Evolutionary conservation across 2,113 vertebrate genomes (phyloP), one percentile per base, ranked within the genome.

Genomic region (Dromas ardeola): DNA sequence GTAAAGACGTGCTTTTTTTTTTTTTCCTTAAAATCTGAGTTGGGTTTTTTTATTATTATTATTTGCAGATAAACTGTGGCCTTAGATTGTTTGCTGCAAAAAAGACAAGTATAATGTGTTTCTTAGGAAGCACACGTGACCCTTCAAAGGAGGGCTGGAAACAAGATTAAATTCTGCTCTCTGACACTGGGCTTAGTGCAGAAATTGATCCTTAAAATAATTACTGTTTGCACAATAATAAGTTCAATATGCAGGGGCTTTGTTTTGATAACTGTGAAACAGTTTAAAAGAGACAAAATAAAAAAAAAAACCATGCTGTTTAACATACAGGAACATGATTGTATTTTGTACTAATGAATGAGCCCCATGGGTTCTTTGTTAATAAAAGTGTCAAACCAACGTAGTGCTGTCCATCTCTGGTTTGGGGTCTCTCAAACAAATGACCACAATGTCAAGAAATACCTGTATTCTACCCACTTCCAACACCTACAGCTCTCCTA

Each of bases 351-450:
- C 94, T 97, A 95, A 97, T 95, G 71, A 97, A 88, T 98, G 98
- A 98, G 97, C 98, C 98, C 98, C 63, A 95, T 98, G 98, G 98
- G 98, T 97, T 98, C 98, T 95, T 98, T 98, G 95, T 97, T 98
- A 98, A 98, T 98, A 98, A 98, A 98, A 97, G 67, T 73, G 82
- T 80, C 86, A 96, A 97, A 95, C 61, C 42, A 82, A 30, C 3
- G 1, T 27, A 4, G n/a, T 69, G 62, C 71, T 90, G 61, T 34
- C 67, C 27, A n/a, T 86, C 42, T 90, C 38, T 63, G 22, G 34
- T 74, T 59, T 59, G 49, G 12, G 58, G 13, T 43, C 26, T 70
- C 22, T 5, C 3, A 65, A n/a, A 40, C 56, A 53, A 42, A 38
- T 8, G 25, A 23, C 34, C 84, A 43, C 40, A 13, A 4, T 34